Evolutionary conservation across 2,888 invertebrate species (phyloP).

Genomic region (Patella ulyssiponensis): DNA sequence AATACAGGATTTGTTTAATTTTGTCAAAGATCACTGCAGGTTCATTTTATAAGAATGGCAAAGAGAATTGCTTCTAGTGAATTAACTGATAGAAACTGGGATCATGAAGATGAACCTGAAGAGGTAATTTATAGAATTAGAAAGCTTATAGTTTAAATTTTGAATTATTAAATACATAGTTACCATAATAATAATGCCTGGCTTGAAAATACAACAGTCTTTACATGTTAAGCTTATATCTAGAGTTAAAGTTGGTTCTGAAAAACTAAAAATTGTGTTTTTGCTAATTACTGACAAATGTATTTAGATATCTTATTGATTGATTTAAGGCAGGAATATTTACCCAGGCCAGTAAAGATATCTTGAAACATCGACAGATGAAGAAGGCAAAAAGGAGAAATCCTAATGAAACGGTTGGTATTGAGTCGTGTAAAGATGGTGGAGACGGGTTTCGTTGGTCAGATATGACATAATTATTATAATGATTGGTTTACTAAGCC

Average conservation of each 20-base stretch:
- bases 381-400: conserved; percentile 83
- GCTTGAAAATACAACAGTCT: too few relatives aligned
- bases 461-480: too few relatives aligned
- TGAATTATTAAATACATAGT: too few relatives aligned
- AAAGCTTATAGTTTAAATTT: too few relatives aligned
- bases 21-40: neutral
- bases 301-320: neutral
- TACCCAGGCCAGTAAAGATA: conserved; percentile 77
- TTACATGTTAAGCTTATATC: too few relatives aligned
- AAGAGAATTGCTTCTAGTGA: conserved; percentile 65
- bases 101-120: conserved; percentile 70
- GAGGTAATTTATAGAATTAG: conserved; percentile 52
- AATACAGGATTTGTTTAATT: neutral
- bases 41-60: conserved; percentile 50
- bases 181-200: too few relatives aligned
- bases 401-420: conserved; percentile 14
- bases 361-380: conserved; percentile 83
- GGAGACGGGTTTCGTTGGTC: too few relatives aligned
- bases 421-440: too few relatives aligned
- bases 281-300: neutral
- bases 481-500: too few relatives aligned
- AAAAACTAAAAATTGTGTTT: neutral
- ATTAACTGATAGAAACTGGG: conserved; percentile 71
- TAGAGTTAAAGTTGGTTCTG: too few relatives aligned
- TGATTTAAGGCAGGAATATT: conserved; percentile 80